Conservation (phyloP, 2,888 invertebrate genomes). For the Hipparchia semele region DNA sequence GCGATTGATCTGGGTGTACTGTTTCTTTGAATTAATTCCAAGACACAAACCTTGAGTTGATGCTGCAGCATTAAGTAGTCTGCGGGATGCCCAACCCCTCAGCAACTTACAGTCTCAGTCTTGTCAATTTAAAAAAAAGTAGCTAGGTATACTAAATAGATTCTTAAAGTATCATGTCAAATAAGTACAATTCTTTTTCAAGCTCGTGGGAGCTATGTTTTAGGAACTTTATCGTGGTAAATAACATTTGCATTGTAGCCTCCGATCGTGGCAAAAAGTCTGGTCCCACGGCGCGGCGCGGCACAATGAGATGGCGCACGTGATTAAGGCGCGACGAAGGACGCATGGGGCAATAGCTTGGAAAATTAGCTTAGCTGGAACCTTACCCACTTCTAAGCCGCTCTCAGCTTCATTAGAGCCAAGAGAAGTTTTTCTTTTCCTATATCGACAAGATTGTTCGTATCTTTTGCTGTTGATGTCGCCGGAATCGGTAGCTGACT, state of each 20-base stretch:
- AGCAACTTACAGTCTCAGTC: too few relatives aligned
- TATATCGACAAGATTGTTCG: too few relatives aligned
- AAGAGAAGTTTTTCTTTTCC: neutral
- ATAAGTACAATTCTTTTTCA: slow-evolving; percentile 15
- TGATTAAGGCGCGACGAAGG: slow-evolving; percentile 27
- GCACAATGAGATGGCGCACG: slow-evolving; percentile 19
- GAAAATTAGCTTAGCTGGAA: slow-evolving; percentile 17
- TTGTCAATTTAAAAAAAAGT: too few relatives aligned
- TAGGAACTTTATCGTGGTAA: slow-evolving; percentile 27
- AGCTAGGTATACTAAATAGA: neutral
- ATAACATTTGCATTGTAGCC: slow-evolving; percentile 31
- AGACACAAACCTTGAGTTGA: too few relatives aligned
- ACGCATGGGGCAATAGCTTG: slow-evolving; percentile 25
- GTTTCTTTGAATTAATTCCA: too few relatives aligned
- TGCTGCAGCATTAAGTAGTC: too few relatives aligned
- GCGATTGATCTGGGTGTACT: too few relatives aligned
- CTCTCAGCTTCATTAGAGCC: neutral
- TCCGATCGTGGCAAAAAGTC: slow-evolving; percentile 12
- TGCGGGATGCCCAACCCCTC: too few relatives aligned
- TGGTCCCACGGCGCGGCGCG: slow-evolving; percentile 33
- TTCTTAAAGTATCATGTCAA: slow-evolving; percentile 5
- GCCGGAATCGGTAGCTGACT: too few relatives aligned
- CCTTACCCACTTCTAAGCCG: neutral
- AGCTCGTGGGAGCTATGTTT: slow-evolving; percentile 28
- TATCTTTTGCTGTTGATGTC: too few relatives aligned